Evolutionary conservation across 2,888 invertebrate species (phyloP).

Genomic region (Neoscelio sp.): DNA sequence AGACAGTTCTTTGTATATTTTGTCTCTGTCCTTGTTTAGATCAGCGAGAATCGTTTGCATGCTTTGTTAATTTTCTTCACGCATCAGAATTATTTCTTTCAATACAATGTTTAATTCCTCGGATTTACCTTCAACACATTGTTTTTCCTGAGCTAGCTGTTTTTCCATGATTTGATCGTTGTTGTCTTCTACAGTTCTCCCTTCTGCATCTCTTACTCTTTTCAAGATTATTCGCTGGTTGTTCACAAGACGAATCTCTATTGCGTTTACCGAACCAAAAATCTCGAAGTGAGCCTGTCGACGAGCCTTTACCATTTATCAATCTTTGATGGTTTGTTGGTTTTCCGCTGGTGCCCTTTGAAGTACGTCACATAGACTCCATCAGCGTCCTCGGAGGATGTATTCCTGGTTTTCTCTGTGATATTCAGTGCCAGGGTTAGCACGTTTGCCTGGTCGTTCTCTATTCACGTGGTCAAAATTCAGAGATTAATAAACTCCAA

Average conservation of each 20-base stretch:
- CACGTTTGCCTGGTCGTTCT: too few relatives aligned
- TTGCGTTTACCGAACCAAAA: neutral
- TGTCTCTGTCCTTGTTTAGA: neutral
- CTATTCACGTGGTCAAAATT: too few relatives aligned
- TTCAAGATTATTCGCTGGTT: neutral
- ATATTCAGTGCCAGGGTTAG: too few relatives aligned
- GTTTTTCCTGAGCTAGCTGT: neutral
- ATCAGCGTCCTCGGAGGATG: neutral
- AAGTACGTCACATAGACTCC: neutral
- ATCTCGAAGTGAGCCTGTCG: neutral
- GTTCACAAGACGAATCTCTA: neutral
- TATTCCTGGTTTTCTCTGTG: too few relatives aligned
- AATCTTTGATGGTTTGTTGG: slow-evolving; percentile 1
- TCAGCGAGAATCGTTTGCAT: neutral
- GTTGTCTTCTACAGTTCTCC: too few relatives aligned
- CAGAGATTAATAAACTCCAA: too few relatives aligned
- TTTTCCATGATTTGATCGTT: neutral
- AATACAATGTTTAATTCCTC: neutral
- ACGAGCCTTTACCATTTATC: neutral
- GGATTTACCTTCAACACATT: neutral
- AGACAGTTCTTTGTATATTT: too few relatives aligned
- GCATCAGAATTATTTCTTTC: slow-evolving; percentile 1
- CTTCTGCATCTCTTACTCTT: too few relatives aligned
- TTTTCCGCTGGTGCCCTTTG: neutral
- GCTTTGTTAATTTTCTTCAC: neutral